Percentiles rank a stretch among this genome's conserved stretches.
These are phyloP conservation scores for Danionella dracula DNA, from an alignment of 2,797 vertebrate genomes.

Conservation along the genomic window DNA sequence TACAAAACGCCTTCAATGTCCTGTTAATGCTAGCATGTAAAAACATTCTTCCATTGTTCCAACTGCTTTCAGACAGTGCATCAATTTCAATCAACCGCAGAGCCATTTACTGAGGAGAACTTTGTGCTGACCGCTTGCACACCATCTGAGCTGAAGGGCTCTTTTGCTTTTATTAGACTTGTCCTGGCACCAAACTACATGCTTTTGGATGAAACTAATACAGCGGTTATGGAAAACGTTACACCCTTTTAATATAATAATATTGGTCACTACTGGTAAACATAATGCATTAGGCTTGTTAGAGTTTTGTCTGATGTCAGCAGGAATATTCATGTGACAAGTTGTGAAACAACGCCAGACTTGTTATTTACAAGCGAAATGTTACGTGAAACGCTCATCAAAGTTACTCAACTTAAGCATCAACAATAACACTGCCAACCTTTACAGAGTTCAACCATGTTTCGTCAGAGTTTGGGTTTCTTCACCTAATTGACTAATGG, in stretches of 20 bases:
- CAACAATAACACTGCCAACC: slow-evolving; percentile 13
- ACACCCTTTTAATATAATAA: too few relatives aligned
- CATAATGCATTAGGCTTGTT: too few relatives aligned
- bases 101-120: background rate
- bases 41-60: slow-evolving; percentile 9
- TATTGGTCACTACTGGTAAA: too few relatives aligned
- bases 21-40: slow-evolving; percentile 26
- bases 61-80: background rate
- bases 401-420: slow-evolving; percentile 53
- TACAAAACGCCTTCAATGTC: slow-evolving; percentile 14
- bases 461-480: too few relatives aligned
- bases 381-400: slow-evolving; percentile 19
- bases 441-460: too few relatives aligned
- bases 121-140: background rate
- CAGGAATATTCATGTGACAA: too few relatives aligned
- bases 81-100: background rate
- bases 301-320: too few relatives aligned
- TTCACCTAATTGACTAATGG: slow-evolving; percentile 24
- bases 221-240: too few relatives aligned
- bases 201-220: too few relatives aligned
- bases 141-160: too few relatives aligned
- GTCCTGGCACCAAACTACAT: too few relatives aligned
- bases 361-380: slow-evolving; percentile 37
- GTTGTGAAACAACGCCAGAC: slow-evolving; percentile 9
- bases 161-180: too few relatives aligned